These are phyloP conservation scores for Vombatus ursinus DNA, from an alignment of 2,113 vertebrate genomes.

Conservation along the genomic window DNA sequence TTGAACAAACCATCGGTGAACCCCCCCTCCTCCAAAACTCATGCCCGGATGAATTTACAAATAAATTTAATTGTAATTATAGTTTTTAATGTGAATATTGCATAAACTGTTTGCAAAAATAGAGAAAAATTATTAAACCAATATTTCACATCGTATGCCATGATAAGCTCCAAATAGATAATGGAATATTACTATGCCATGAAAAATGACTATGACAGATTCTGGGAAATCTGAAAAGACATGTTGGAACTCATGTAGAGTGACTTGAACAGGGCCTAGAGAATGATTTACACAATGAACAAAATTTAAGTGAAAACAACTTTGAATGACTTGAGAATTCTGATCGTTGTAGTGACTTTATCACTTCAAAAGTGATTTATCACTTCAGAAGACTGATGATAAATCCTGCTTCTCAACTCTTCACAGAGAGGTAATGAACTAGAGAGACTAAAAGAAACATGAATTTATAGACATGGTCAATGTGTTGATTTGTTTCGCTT, in stretches of 20 bases:
- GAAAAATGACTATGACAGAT: neutral
- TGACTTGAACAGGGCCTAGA: neutral
- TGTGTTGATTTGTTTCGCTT: neutral
- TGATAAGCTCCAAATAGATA: neutral
- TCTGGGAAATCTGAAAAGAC: neutral
- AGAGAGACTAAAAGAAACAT: neutral
- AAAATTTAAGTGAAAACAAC: neutral
- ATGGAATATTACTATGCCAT: neutral
- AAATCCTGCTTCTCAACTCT: neutral
- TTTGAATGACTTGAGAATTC: neutral
- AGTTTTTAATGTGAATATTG: neutral
- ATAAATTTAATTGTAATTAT: neutral
- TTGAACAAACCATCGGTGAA: neutral
- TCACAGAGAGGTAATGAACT: neutral
- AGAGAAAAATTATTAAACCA: neutral
- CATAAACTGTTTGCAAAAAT: neutral
- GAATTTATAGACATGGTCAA: neutral
- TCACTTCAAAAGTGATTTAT: too few relatives aligned
- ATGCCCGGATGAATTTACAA: neutral
- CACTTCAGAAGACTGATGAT: neutral
- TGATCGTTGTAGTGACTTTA: neutral
- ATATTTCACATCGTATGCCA: neutral
- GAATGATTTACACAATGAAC: neutral
- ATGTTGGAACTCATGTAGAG: neutral
- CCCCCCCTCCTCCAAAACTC: neutral